Base-by-base conservation (phyloP, 2,888 invertebrate species). In the Agrochola lota region DNA sequence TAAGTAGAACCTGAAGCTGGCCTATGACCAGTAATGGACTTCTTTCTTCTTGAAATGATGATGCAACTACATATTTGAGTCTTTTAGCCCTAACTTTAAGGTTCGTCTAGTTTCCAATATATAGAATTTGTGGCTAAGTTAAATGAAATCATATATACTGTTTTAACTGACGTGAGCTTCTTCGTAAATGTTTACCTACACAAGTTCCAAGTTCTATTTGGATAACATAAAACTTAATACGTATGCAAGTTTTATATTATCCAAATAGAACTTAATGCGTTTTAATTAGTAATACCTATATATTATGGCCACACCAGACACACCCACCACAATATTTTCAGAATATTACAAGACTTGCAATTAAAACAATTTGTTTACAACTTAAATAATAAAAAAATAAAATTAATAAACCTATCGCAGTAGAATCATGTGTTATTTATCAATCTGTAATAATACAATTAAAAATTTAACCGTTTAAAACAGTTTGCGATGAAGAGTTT, bases 391-490 rank as follows among this genome's bases (percentile, higher is more conserved):
- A 26, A n/a, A 55, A 78, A 3, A 35, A 35, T 30, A 30, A 30
- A 30, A 1, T 30, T 30, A 35, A 35, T 5, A n/a, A 17, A 15
- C 9, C 46, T 57, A 35, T 71, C 71, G 64, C 64, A 78, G 71
- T 52, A 71, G 40, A 78, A 78, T 59, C 57, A 72, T 23, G 35
- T 46, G 5, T 59, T 30, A 20, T 6, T 26, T 23, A 23, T 30
- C 35, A 46, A 40, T 11, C 26, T 52, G 20, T 7, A 52, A 20
- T 52, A 17, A 20, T 7, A 52, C 7, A 23, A 60, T 43, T 52
- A 7, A 6, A 59, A 64, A 26, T 49, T 26, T 30, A 59, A 59
- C 26, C 15, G 0, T 26, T n/a, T 11, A 12, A 43, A 70, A 26
- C 15, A 17, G 20, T 8, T 30, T 23, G 8, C 4, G 6, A 49